phyloP scores from a whole-genome alignment of 1,140 invertebrate species.

The Drosophila insularis region DNA sequence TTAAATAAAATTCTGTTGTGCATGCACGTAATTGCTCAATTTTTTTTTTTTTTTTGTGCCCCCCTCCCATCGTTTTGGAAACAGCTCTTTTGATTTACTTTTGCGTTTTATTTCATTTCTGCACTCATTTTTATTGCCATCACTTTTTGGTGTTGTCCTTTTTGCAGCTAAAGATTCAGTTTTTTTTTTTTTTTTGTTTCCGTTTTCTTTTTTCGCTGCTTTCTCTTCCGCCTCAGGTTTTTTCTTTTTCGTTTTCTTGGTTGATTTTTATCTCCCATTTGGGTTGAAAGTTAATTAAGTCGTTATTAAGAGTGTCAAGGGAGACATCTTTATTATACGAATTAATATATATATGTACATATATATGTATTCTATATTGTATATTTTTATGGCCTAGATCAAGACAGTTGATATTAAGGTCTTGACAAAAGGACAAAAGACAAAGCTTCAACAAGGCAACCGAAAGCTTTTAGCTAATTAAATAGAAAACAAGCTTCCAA shows the following conservation, averaged over 20 bases:
- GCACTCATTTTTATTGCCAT: constrained; percentile 57
- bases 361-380: constrained; percentile 18
- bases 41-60: constrained; percentile 19
- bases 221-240: constrained; percentile 44
- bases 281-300: constrained; percentile 66
- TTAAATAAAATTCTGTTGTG: constrained; percentile 69
- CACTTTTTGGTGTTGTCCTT: constrained; percentile 11
- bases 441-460: constrained; percentile 27
- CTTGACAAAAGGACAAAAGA: constrained; percentile 16
- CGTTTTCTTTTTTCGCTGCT: neutral
- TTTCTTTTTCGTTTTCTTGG: constrained; percentile 60
- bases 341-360: constrained; percentile 25
- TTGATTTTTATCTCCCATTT: constrained; percentile 65
- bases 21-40: constrained; percentile 78
- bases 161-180: neutral
- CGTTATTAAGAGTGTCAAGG: constrained; percentile 65
- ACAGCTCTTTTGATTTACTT: constrained; percentile 43
- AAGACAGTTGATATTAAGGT: constrained; percentile 61
- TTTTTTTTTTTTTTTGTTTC: constrained; percentile 17
- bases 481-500: constrained; percentile 36
- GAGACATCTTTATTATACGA: constrained; percentile 51
- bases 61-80: constrained; percentile 13
- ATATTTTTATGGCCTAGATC: constrained; percentile 68
- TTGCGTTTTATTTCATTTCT: constrained; percentile 41
- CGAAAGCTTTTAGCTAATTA: constrained; percentile 67